phyloP scores from a whole-genome alignment of 2,113 vertebrate genomes.

The Cyprinus carpio region DNA sequence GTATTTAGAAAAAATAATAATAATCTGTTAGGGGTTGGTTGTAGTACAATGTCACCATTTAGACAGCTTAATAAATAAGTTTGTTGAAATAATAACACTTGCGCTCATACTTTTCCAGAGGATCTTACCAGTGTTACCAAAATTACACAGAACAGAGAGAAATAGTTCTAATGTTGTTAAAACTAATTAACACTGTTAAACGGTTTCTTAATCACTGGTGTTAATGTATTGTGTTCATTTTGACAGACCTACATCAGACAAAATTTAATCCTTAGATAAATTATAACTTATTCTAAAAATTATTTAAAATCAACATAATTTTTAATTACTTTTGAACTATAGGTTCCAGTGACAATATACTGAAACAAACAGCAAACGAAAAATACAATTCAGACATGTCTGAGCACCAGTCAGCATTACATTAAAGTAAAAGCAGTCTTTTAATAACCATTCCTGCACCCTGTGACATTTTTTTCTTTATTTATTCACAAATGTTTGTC shows the following conservation, averaged over 20 bases:
- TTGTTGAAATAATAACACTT: neutral
- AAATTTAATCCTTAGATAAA: neutral
- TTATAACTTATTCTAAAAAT: neutral
- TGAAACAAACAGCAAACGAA: neutral
- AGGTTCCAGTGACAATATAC: neutral
- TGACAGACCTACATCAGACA: neutral
- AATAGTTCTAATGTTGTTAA: neutral
- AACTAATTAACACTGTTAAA: neutral
- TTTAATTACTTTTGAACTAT: neutral
- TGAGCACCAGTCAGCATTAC: neutral
- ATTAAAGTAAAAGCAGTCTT: slow-evolving; percentile 10
- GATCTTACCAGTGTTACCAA: neutral
- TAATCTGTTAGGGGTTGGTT: neutral
- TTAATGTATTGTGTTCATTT: neutral
- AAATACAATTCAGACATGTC: neutral
- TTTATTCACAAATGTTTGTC: neutral
- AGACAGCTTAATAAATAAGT: neutral
- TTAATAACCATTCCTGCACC: neutral
- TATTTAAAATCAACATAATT: neutral
- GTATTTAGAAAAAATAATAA: no score
- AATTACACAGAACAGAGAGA: neutral
- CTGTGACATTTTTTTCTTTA: neutral
- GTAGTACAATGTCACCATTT: neutral
- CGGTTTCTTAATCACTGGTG: neutral
- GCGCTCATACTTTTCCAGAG: neutral